A percentile compares a stretch with the other conserved stretches of the same genome.
phyloP scores from a whole-genome alignment of 2,113 vertebrate species.

The Pituophis catenifer region DNA sequence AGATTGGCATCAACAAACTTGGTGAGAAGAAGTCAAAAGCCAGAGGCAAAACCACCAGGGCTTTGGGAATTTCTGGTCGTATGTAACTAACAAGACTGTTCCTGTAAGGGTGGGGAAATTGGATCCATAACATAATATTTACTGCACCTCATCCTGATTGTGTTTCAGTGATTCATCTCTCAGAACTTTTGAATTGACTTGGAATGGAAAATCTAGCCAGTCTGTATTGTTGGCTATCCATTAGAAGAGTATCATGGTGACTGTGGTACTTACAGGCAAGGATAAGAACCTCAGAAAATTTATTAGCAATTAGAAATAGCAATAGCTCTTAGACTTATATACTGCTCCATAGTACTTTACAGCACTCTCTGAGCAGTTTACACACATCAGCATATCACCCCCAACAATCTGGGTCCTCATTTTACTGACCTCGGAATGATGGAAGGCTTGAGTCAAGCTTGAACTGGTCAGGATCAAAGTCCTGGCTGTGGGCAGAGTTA shows the following conservation, averaged over 20 bases:
- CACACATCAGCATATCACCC: background rate
- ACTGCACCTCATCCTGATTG: background rate
- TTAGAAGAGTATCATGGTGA: background rate
- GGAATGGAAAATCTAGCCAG: background rate
- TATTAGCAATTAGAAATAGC: background rate
- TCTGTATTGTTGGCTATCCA: background rate
- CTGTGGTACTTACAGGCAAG: background rate
- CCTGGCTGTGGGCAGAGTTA: background rate
- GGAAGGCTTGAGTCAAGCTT: background rate
- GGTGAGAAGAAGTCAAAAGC: conserved; percentile 69
- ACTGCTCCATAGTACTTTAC: background rate
- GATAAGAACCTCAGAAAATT: background rate
- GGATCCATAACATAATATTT: background rate
- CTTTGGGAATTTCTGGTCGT: background rate
- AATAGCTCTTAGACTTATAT: background rate
- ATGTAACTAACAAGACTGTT: background rate
- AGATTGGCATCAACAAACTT: conserved; percentile 94
- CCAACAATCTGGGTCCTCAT: background rate
- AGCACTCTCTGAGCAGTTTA: background rate
- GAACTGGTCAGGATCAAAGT: background rate
- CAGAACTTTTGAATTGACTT: background rate
- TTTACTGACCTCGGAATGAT: background rate
- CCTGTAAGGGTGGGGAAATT: background rate
- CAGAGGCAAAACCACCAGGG: rapidly evolving
- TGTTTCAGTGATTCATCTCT: background rate